phyloP scores from a whole-genome alignment of 2,113 vertebrate genomes.

The Sorex fumeus region DNA sequence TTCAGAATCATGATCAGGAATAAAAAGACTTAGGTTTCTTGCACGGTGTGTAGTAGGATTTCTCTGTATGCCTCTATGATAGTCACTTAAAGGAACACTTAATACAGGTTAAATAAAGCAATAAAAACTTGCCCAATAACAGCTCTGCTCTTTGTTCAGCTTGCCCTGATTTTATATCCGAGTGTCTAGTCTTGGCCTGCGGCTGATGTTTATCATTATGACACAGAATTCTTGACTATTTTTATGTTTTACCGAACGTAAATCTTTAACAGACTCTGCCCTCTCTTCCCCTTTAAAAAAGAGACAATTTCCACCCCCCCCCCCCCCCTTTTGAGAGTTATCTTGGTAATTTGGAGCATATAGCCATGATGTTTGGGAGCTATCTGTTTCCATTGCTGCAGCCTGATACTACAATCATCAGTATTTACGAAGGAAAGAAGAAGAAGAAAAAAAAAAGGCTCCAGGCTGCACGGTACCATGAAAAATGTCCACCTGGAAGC shows the following conservation, averaged over 20 bases:
- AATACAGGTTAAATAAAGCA: conserved; percentile 49
- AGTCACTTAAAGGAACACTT: conserved; percentile 2
- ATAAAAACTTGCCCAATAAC: conserved; percentile 52
- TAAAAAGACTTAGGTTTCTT: conserved; percentile 8
- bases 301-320: no score
- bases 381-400: conserved; percentile 71
- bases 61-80: not conserved
- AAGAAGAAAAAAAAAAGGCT: conserved; percentile 69
- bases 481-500: conserved; percentile 82
- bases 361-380: conserved; percentile 62
- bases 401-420: conserved; percentile 71
- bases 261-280: conserved; percentile 58
- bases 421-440: conserved; percentile 71
- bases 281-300: not conserved
- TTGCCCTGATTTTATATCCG: not conserved
- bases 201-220: conserved; percentile 54
- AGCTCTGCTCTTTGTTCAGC: conserved; percentile 10
- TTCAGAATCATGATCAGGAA: conserved; percentile 28
- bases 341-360: conserved; percentile 69
- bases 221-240: conserved; percentile 58
- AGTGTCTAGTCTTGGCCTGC: not conserved
- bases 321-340: conserved; percentile 64
- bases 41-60: conserved; percentile 28
- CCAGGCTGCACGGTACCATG: conserved; percentile 58
- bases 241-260: conserved; percentile 56